phyloP scores from a whole-genome alignment of 2,888 invertebrate genomes.

The Lasius platythorax region DNA sequence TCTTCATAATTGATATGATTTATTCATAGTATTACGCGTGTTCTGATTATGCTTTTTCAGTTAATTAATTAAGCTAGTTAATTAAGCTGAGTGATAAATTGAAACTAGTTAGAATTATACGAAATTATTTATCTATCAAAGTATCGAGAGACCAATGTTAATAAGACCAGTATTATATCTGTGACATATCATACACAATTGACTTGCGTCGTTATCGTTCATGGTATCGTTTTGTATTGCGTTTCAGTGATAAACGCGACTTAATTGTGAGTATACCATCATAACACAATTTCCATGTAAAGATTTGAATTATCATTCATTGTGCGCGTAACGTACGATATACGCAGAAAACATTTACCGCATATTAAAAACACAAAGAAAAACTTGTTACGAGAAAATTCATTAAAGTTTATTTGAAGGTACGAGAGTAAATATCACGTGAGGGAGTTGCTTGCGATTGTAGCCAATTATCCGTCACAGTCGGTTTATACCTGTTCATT shows the following conservation, averaged over 20 bases:
- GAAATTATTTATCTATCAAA: background rate
- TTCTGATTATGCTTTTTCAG: background rate
- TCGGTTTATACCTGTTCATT: background rate
- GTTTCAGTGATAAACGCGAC: no score
- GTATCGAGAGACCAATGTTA: background rate
- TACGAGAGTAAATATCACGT: background rate
- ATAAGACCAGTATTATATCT: background rate
- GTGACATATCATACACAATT: background rate
- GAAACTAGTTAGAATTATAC: background rate
- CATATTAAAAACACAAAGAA: background rate
- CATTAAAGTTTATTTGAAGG: background rate
- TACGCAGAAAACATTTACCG: background rate
- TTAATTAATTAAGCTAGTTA: no score
- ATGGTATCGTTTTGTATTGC: background rate
- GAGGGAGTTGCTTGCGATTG: background rate
- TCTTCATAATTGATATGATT: background rate
- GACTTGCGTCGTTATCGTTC: constrained; percentile 24
- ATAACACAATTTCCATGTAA: background rate
- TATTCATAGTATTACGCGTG: background rate
- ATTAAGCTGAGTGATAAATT: background rate
- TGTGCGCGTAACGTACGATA: background rate
- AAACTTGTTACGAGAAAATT: background rate
- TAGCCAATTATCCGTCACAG: constrained; percentile 2
- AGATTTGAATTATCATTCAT: background rate
- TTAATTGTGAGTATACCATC: background rate